Evolutionary conservation across 2,797 vertebrate species (phyloP).

Genomic region (Acipenser oxyrinchus): DNA sequence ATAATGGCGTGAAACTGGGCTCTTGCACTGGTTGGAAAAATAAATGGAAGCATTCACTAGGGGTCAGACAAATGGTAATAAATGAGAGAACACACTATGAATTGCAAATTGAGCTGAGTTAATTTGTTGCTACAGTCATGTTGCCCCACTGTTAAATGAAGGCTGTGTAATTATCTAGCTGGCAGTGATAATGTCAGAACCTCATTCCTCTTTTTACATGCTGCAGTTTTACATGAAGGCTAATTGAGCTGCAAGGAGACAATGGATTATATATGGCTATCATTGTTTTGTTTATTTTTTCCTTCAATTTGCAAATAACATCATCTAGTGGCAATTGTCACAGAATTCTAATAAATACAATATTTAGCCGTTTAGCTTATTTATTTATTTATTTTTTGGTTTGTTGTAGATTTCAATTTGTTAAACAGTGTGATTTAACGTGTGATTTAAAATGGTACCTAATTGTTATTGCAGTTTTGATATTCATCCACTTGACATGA

Average conservation of each 20-base stretch:
- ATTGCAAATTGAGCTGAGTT: conserved; percentile 74
- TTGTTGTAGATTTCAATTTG: not conserved
- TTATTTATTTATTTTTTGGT: not conserved
- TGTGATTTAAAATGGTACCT: too few relatives aligned
- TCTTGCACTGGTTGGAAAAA: conserved; percentile 51
- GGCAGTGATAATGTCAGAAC: conserved; percentile 75
- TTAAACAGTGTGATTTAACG: too few relatives aligned
- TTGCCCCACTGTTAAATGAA: conserved; percentile 78
- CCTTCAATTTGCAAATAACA: conserved; percentile 55
- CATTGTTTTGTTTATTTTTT: not conserved
- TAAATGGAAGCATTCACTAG: conserved; percentile 67
- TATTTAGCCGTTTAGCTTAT: conserved; percentile 22
- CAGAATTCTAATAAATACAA: conserved; percentile 4
- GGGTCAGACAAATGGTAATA: conserved; percentile 75
- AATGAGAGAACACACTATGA: conserved; percentile 76
- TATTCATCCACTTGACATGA: too few relatives aligned
- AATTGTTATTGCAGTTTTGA: too few relatives aligned
- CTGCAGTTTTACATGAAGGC: conserved; percentile 70
- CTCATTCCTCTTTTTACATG: conserved; percentile 72
- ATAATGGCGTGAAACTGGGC: conserved; percentile 47
- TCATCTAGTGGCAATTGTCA: conserved; percentile 52
- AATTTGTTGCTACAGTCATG: conserved; percentile 76
- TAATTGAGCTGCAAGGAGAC: conserved; percentile 79
- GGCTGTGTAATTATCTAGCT: conserved; percentile 78
- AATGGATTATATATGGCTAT: conserved; percentile 65